Evolutionary conservation across 2,888 invertebrate species (phyloP).

Genomic region (Sminthurides aquaticus): DNA sequence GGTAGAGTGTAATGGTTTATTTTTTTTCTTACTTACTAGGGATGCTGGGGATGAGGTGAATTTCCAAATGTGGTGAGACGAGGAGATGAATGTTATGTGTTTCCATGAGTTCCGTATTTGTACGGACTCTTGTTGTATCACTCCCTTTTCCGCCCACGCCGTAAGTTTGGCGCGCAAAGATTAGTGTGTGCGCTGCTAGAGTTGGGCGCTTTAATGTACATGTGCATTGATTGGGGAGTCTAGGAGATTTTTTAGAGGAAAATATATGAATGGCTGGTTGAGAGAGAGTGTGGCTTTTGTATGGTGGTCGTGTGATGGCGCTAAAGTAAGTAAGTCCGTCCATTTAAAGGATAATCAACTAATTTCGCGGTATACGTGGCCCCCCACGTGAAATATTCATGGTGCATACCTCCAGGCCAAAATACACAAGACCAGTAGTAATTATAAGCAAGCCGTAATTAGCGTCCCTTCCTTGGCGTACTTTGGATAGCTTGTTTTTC

Average conservation of each 20-base stretch:
- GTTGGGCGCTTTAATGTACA: too few relatives aligned
- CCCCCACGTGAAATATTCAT: background rate
- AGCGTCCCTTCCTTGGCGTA: background rate
- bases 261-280: too few relatives aligned
- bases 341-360: too few relatives aligned
- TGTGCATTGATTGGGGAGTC: too few relatives aligned
- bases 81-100: background rate
- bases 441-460: background rate
- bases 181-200: too few relatives aligned
- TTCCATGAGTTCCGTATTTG: background rate
- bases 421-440: background rate
- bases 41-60: background rate
- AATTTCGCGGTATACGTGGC: too few relatives aligned
- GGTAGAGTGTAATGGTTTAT: background rate
- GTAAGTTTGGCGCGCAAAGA: background rate
- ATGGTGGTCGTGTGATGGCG: background rate
- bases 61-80: background rate
- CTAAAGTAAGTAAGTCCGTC: background rate
- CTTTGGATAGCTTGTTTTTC: too few relatives aligned
- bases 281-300: too few relatives aligned
- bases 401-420: background rate
- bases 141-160: background rate
- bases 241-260: too few relatives aligned
- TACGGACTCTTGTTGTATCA: background rate
- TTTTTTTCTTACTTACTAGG: background rate